These are phyloP conservation scores for Colius striatus DNA, from an alignment of 2,113 vertebrate genomes.

Conservation along the genomic window DNA sequence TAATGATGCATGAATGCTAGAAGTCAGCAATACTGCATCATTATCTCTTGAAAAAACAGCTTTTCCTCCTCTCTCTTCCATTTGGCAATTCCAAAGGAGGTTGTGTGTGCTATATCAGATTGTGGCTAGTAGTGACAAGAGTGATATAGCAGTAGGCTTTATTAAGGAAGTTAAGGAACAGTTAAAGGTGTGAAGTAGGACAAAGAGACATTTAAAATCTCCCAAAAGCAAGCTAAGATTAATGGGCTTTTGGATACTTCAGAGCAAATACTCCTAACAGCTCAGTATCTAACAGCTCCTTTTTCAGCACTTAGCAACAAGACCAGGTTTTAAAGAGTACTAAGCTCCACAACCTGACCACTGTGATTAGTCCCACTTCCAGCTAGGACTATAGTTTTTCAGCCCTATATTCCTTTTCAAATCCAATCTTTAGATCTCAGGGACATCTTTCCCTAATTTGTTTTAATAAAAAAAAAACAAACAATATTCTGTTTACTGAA, in stretches of 20 bases:
- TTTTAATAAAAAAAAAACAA: not conserved
- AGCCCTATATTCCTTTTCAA: not conserved
- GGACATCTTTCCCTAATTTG: not conserved
- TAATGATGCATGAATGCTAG: not conserved
- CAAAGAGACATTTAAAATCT: not conserved
- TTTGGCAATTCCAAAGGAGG: not conserved
- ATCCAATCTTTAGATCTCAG: not conserved
- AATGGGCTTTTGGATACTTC: not conserved
- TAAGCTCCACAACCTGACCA: not conserved
- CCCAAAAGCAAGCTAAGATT: not conserved
- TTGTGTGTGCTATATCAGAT: not conserved
- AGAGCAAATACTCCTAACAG: not conserved
- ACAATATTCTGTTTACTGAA: not conserved
- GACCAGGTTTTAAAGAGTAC: not conserved
- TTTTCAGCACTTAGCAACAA: not conserved
- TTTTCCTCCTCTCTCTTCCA: not conserved
- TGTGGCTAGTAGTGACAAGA: not conserved
- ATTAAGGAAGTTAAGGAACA: not conserved
- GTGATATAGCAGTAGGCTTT: constrained; percentile 21
- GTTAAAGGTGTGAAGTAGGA: not conserved
- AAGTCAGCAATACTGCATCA: not conserved
- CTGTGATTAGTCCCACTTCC: not conserved
- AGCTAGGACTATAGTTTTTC: not conserved
- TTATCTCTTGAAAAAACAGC: not conserved
- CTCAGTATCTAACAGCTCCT: not conserved